Percentiles rank a stretch among this genome's conserved stretches.
These are phyloP conservation scores for Clarias laeviceps DNA, from an alignment of 2,797 vertebrate species.

Conservation along the genomic window DNA sequence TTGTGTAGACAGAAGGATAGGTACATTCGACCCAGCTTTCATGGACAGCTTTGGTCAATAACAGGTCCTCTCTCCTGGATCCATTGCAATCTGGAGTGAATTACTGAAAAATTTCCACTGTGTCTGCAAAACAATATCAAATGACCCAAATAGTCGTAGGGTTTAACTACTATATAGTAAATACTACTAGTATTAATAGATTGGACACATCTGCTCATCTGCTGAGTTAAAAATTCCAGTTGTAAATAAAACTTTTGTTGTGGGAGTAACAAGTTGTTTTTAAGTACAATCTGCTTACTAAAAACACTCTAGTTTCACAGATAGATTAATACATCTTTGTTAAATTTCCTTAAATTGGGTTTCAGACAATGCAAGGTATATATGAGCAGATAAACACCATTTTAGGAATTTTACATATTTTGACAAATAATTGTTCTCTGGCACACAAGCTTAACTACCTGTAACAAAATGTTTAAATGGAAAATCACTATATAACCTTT, in stretches of 20 bases:
- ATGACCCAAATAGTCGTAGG: not conserved
- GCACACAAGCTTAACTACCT: too few species aligned
- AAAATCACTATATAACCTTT: too few species aligned
- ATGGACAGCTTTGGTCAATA: not conserved
- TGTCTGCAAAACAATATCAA: not conserved
- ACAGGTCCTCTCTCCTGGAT: not conserved
- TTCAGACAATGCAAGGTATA: too few species aligned
- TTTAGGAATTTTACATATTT: too few species aligned
- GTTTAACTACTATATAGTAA: not conserved
- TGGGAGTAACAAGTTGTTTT: not conserved
- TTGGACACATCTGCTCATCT: not conserved
- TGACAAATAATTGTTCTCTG: too few species aligned
- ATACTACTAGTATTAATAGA: not conserved
- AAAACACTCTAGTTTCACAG: not conserved
- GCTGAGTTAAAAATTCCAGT: not conserved
- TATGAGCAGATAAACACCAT: too few species aligned
- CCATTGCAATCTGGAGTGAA: not conserved
- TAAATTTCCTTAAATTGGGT: too few species aligned
- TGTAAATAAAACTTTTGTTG: not conserved
- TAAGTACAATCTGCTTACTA: not conserved
- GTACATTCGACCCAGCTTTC: not conserved
- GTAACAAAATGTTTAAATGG: too few species aligned
- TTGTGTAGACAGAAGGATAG: not conserved
- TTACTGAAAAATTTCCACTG: not conserved
- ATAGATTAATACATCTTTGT: not conserved